These are phyloP conservation scores for Lepisosteus osseus DNA, from an alignment of 2,113 vertebrate genomes.

Conservation along the genomic window DNA sequence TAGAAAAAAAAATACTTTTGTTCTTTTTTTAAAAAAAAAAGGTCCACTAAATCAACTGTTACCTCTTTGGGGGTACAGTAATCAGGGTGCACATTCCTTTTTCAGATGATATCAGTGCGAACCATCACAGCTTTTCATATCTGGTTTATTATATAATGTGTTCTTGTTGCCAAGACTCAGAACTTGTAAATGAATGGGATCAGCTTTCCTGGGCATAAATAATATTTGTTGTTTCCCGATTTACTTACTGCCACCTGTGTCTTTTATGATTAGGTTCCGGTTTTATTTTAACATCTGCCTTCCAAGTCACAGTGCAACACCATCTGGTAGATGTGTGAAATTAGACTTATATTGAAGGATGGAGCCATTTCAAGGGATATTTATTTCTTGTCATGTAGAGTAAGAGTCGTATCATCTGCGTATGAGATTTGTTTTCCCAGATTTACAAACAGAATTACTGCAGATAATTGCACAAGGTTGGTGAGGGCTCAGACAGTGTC, in stretches of 20 bases:
- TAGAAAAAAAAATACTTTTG: too few species aligned
- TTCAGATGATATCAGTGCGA: too few species aligned
- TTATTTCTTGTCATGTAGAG: not conserved
- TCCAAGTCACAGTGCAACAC: not conserved
- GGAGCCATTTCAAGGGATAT: not conserved
- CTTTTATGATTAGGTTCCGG: not conserved
- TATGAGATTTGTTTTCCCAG: slow-evolving; percentile 5
- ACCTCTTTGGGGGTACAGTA: too few species aligned
- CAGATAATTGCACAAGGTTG: slow-evolving; percentile 21
- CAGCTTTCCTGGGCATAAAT: slow-evolving; percentile 16
- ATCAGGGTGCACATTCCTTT: too few species aligned
- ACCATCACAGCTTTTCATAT: too few species aligned
- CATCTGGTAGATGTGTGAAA: slow-evolving; percentile 14
- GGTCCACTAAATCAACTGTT: too few species aligned
- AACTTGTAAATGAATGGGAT: slow-evolving; percentile 3
- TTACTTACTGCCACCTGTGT: slow-evolving; percentile 1
- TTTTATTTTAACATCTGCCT: not conserved
- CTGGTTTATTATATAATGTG: not conserved
- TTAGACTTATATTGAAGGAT: not conserved
- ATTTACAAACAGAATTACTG: slow-evolving; percentile 19
- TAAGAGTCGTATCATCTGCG: slow-evolving; percentile 28
- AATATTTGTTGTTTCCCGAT: slow-evolving; percentile 1
- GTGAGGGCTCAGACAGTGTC: too few species aligned
- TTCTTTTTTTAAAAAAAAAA: too few species aligned
- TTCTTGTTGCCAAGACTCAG: not conserved